Percentiles rank a stretch among this genome's conserved stretches.
Conservation (phyloP, 2,113 vertebrate genomes). For the Epinephelus cyanopodus region DNA sequence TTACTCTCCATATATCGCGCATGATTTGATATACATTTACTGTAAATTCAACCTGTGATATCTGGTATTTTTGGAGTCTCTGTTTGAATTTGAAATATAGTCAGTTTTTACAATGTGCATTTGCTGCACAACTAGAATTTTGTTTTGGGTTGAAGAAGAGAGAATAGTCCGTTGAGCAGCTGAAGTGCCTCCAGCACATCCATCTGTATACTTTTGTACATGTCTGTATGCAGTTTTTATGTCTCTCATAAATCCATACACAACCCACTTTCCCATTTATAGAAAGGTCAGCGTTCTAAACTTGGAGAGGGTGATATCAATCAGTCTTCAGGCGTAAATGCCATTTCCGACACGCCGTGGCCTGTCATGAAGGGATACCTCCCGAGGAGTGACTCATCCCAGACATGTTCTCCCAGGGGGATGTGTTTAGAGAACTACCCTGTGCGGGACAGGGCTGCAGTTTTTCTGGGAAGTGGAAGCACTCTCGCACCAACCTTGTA, state of each 20-base stretch:
- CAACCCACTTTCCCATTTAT: conserved; percentile 26
- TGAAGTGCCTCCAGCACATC: background rate
- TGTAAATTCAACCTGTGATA: background rate
- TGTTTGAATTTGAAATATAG: background rate
- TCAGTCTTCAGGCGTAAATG: conserved; percentile 29
- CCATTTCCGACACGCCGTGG: conserved; percentile 4
- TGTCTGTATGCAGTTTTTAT: background rate
- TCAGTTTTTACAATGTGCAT: background rate
- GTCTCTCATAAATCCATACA: conserved; percentile 19
- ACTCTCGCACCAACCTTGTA: background rate
- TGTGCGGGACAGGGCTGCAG: background rate
- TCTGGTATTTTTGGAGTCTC: background rate
- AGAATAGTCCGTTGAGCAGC: background rate
- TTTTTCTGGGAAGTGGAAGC: conserved; percentile 5
- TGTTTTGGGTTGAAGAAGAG: background rate
- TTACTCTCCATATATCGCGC: background rate
- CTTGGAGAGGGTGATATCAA: conserved; percentile 17
- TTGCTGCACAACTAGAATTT: conserved; percentile 22
- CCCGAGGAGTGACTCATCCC: conserved; percentile 54
- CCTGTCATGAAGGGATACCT: conserved; percentile 45
- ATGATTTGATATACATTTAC: background rate
- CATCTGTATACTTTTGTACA: background rate
- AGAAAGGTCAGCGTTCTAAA: conserved; percentile 32
- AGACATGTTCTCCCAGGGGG: conserved; percentile 12
- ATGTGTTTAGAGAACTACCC: conserved; percentile 32